A percentile compares a stretch with the other conserved stretches of the same genome.
Conservation (phyloP, 2,888 invertebrate species). For the Notodonta dromedarius region DNA sequence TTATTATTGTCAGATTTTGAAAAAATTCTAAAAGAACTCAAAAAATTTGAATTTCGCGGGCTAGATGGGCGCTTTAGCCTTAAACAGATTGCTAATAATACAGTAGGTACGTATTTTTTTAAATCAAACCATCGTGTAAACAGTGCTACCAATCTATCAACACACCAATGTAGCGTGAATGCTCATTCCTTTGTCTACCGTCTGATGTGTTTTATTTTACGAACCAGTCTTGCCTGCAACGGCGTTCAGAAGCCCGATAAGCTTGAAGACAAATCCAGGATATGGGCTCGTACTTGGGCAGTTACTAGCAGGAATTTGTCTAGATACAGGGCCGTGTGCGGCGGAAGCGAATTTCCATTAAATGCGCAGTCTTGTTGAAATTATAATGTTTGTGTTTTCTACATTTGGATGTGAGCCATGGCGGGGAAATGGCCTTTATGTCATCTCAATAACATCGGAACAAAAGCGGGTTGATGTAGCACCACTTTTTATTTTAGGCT, state of each 20-base stretch:
- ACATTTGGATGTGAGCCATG: constrained; percentile 60
- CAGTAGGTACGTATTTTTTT: neutral
- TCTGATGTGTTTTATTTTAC: too few species aligned
- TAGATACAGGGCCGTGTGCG: neutral
- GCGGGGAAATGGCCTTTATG: constrained; percentile 66
- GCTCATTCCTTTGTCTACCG: neutral
- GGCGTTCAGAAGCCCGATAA: neutral
- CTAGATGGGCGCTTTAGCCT: too few species aligned
- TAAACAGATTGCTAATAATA: neutral
- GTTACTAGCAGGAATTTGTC: too few species aligned
- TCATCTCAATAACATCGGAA: constrained; percentile 66
- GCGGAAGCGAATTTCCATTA: neutral
- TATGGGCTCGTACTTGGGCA: too few species aligned
- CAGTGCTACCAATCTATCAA: constrained; percentile 1
- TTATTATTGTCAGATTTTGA: too few species aligned
- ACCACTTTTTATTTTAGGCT: constrained; percentile 25
- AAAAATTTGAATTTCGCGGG: too few species aligned
- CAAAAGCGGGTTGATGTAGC: constrained; percentile 44
- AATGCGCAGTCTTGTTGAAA: neutral
- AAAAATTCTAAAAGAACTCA: too few species aligned
- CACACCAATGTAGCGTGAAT: neutral
- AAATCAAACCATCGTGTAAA: neutral
- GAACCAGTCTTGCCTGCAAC: neutral
- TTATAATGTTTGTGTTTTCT: constrained; percentile 23
- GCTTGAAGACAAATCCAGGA: too few species aligned